Evolutionary conservation across 37 sponge, comb jelly and placozoan genomes (phyloP).

Genomic region (Mnemiopsis leidyi): DNA sequence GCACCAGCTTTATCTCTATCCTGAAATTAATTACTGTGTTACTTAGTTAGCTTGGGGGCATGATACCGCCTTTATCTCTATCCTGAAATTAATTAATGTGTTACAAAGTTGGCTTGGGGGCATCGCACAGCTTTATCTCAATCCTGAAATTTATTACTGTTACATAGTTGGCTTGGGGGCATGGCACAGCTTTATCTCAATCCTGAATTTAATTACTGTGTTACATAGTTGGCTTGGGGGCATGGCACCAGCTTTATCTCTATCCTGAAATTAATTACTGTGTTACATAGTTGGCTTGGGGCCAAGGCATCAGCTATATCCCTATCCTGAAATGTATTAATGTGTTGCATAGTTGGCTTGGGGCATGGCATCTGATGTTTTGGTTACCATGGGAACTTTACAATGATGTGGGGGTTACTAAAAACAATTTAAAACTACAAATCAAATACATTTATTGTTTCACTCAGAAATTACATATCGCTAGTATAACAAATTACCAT

Average conservation of each 20-base stretch:
- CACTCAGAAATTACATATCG: too few species aligned
- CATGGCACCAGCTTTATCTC: constrained; percentile 50
- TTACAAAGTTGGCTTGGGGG: background rate
- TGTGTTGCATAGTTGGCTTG: background rate
- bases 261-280: constrained; percentile 8
- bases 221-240: background rate
- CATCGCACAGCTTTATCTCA: constrained; percentile 1
- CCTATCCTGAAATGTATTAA: background rate
- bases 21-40: background rate
- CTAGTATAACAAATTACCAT: too few species aligned
- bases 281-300: background rate
- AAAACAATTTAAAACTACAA: too few species aligned
- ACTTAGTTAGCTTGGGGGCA: background rate
- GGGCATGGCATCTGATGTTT: too few species aligned
- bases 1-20: constrained; percentile 56
- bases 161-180: background rate
- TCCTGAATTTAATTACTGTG: background rate
- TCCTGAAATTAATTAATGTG: background rate
- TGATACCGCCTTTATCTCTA: constrained; percentile 15
- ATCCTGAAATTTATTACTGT: background rate
- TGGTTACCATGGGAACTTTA: too few species aligned
- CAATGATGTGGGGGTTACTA: too few species aligned
- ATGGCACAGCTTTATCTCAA: constrained; percentile 10
- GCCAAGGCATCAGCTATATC: constrained; percentile 6
- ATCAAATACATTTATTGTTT: too few species aligned